These are phyloP conservation scores for Schizotus pectinicornis DNA, from an alignment of 2,888 invertebrate genomes.

Conservation along the genomic window DNA sequence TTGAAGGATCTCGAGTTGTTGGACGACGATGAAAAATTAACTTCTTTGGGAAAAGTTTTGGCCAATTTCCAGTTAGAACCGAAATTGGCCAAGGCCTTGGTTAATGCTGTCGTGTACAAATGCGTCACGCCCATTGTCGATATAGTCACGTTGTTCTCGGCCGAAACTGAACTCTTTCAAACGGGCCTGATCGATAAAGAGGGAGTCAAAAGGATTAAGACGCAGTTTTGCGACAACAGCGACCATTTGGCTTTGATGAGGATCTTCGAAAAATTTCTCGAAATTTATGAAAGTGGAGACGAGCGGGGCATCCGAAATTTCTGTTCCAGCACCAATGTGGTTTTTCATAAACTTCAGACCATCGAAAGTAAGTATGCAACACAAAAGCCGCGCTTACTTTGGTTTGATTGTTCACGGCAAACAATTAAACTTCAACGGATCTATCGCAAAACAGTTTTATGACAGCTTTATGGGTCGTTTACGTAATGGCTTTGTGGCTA, in stretches of 20 bases:
- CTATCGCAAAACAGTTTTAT: too few species aligned
- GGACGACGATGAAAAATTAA: conserved; percentile 67
- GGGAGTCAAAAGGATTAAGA: conserved; percentile 62
- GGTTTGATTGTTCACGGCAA: too few species aligned
- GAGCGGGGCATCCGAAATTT: conserved; percentile 52
- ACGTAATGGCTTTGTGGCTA: too few species aligned
- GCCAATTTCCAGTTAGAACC: conserved; percentile 66
- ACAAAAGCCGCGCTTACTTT: too few species aligned
- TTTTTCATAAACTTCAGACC: conserved; percentile 61
- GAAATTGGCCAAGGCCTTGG: conserved; percentile 65
- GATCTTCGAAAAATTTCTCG: conserved; percentile 63
- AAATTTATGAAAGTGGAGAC: conserved; percentile 41
- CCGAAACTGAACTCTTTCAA: conserved; percentile 63
- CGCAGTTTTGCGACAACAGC: conserved; percentile 61
- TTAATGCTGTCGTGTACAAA: conserved; percentile 65
- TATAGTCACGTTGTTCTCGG: conserved; percentile 59
- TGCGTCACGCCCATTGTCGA: conserved; percentile 62
- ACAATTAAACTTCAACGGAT: too few species aligned
- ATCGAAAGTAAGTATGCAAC: conserved; percentile 64
- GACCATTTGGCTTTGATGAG: conserved; percentile 68
- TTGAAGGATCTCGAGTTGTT: conserved; percentile 66
- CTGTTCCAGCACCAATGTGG: conserved; percentile 58
- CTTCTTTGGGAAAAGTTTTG: conserved; percentile 64
- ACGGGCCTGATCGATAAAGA: conserved; percentile 60
- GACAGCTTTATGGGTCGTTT: too few species aligned